phyloP scores from a whole-genome alignment of 2,797 vertebrate species.

The Sebastes hubbsi region DNA sequence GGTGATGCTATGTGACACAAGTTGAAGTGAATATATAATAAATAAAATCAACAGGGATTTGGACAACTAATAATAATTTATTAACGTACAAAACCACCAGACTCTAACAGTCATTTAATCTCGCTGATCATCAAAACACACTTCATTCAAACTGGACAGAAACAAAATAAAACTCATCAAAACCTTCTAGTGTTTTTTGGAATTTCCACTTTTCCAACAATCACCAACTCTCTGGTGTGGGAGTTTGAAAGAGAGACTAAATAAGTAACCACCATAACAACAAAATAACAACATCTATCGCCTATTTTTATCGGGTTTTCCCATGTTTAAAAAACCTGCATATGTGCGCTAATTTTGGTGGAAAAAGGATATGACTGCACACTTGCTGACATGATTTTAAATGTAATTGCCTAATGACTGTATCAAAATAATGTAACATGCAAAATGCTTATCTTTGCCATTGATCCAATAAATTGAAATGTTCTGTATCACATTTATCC shows the following conservation, averaged over 20 bases:
- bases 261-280: neutral
- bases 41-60: neutral
- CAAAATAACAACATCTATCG: too few species aligned
- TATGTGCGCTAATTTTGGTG: too few species aligned
- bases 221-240: too few species aligned
- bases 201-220: neutral
- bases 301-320: too few species aligned
- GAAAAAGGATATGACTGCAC: neutral
- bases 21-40: neutral
- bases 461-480: neutral
- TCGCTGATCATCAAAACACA: neutral
- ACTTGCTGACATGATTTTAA: neutral
- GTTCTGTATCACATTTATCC: neutral
- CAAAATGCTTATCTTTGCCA: neutral
- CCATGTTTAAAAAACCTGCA: too few species aligned
- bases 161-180: neutral
- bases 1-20: too few species aligned
- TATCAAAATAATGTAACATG: neutral
- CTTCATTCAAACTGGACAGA: neutral
- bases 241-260: neutral
- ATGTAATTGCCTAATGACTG: neutral
- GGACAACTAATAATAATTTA: neutral
- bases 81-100: neutral
- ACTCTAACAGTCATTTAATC: neutral
- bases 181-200: neutral